Evolutionary conservation across 2,113 vertebrate species (phyloP), one percentile per base, ranked within the genome.

Genomic region (Aspidoscelis tigris): DNA sequence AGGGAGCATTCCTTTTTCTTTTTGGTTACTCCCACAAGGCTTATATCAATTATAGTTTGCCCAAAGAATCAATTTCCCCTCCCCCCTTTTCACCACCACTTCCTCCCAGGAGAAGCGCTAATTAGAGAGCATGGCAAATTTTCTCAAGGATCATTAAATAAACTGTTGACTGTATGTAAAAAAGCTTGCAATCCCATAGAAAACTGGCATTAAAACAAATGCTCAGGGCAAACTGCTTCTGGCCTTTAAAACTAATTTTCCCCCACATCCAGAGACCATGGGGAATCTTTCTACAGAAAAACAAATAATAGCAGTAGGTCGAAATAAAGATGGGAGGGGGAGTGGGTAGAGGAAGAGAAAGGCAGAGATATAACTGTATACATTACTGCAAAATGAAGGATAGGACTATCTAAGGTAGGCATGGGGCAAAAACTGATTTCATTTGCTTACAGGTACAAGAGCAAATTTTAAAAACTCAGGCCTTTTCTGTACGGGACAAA

Each of bases 101-200:
- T 87, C 16, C 72, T 93, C 77, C 68, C 65, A 81, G 66, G 76
- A 87, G 55, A 91, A 87, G 81, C 21, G 75, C 55, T 87, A 84
- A 83, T 87, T 88, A 88, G 88, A 88, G 4, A 84, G 18, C 89
- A 89, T 70, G n/a, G 76, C 84, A 66, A 86, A 81, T 39, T 85
- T 83, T 81, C 93, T 89, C 82, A 87, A 88, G 86, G 82, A 84
- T 92, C 83, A 74, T 88, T 92, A 84, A 73, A 83, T 26, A 84
- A 55, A 83, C 11, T 83, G 24, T 83, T 84, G 84, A 84, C 24
- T 78, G 79, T 80, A 85, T 78, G 75, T 71, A 69, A 90, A 90
- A 90, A 88, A 26, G 20, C 84, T 88, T 87, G 74, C n/a, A 41
- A 0, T 88, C 53, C 18, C 89, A 83, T 76, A 84, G 47, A 84